Conservation (phyloP, 1,140 invertebrate genomes). For the Drosophila mauritiana region DNA sequence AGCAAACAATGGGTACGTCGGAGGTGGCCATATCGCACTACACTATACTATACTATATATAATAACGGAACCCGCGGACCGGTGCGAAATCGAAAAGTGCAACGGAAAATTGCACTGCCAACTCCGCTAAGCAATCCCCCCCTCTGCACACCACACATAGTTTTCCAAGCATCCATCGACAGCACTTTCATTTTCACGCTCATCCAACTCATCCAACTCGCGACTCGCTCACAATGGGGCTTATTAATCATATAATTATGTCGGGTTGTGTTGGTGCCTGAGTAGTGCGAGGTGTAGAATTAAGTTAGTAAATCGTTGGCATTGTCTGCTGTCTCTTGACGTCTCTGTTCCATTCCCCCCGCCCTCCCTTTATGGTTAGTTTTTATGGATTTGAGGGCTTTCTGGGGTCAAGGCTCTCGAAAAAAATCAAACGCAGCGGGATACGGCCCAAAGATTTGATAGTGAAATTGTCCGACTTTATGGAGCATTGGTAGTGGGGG, state of each 20-base stretch:
- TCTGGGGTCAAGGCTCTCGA: constrained; percentile 6
- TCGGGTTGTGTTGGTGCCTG: constrained; percentile 34
- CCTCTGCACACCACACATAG: not conserved
- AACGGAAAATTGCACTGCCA: constrained; percentile 72
- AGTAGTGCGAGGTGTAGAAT: constrained; percentile 63
- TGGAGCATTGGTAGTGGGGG: not conserved
- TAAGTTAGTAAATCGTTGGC: constrained; percentile 72
- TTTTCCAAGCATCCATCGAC: constrained; percentile 8
- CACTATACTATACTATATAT: not conserved
- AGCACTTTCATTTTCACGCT: constrained; percentile 78
- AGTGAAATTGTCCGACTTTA: constrained; percentile 37
- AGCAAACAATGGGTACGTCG: constrained; percentile 68
- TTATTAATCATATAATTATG: constrained; percentile 76
- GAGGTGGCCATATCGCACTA: constrained; percentile 15
- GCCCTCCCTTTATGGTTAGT: constrained; percentile 11
- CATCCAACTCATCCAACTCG: constrained; percentile 53
- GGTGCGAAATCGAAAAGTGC: constrained; percentile 52
- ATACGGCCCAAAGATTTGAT: constrained; percentile 38
- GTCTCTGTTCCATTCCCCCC: constrained; percentile 26
- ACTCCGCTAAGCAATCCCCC: constrained; percentile 38
- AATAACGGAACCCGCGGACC: constrained; percentile 48
- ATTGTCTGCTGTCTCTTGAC: constrained; percentile 45
- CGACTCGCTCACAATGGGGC: constrained; percentile 56
- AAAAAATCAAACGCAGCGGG: constrained; percentile 26
- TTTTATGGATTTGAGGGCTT: constrained; percentile 21